Conservation (phyloP, 1,140 invertebrate genomes). For the Orchesella cincta region DNA sequence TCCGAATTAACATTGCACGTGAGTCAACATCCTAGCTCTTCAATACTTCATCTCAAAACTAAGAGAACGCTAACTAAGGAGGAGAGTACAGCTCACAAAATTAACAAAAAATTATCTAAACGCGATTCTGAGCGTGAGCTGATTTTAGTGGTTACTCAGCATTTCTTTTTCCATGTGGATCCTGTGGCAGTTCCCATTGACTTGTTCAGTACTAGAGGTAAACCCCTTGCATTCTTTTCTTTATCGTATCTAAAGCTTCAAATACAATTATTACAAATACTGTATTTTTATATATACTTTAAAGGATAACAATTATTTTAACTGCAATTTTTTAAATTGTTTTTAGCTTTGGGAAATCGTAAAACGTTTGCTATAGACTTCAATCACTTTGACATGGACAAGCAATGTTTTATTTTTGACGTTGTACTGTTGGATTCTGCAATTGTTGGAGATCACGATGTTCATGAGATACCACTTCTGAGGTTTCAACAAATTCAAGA, state of each 20-base stretch:
- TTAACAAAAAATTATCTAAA: background rate
- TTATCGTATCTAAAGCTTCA: background rate
- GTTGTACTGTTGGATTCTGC: conserved; percentile 24
- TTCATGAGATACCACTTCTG: background rate
- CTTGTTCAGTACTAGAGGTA: background rate
- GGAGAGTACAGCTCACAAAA: background rate
- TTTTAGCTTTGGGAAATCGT: conserved; percentile 12
- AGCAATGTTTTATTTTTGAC: background rate
- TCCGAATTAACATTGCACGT: background rate
- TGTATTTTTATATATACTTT: background rate
- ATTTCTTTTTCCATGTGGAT: conserved; percentile 5
- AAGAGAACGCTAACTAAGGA: background rate
- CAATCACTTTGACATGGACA: background rate
- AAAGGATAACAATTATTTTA: conserved; percentile 19
- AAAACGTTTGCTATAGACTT: conserved; percentile 26
- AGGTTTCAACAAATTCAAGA: background rate
- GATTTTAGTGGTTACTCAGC: background rate
- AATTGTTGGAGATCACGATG: conserved; percentile 23
- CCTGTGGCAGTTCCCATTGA: background rate
- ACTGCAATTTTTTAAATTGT: background rate
- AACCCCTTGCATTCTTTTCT: background rate
- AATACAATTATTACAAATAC: too few species aligned
- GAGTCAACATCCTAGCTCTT: background rate
- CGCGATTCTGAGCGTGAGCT: background rate
- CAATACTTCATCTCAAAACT: background rate